Base-by-base conservation (phyloP, 1,140 invertebrate genomes). In the Papilio dardanus region DNA sequence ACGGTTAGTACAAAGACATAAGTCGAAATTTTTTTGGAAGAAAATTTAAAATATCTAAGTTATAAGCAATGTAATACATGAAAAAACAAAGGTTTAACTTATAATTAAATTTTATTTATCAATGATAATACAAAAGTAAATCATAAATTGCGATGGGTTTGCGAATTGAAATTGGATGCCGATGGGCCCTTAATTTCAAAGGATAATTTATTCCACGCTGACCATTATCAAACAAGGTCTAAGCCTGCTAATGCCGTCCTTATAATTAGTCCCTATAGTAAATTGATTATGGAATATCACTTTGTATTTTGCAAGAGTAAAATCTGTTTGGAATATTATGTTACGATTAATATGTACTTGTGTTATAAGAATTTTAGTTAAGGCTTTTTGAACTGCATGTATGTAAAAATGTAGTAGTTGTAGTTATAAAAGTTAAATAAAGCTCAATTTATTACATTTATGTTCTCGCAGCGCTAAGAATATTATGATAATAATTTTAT, bases 141-240 rank as follows among this genome's bases (percentile, higher is more conserved):
- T 62, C 10, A 62, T 62, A 12, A 62, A 14, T 58, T 58, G 50
- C 10, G 3, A 28, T 24, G 21, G 50, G 50, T 58, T 24, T 58
- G 10, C 21, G 28, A 58, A 58, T 21, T 58, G 10, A 58, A 21
- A 28, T 4, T 19, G 50, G 50, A 58, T 28, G 24, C 24, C 54
- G 12, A 30, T 28, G 24, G 54, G 12, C 28, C 54, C 54, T 16
- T 62, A 28, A 62, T 62, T 62, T 62, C 54, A 28, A 62, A 62
- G 54, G 21, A 62, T 62, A 62, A 62, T 62, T 62, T 62, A 62
- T 62, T 62, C 54, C 24, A 62, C 12, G 24, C 54, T 62, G 54
- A 28, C 54, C 54, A 62, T 62, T 62, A 62, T 62, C 54, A 24
- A 62, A 28, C 24, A 24, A 62, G 54, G 24, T 12, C 24, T 62